These are phyloP conservation scores for Coilia nasus DNA, from an alignment of 2,797 vertebrate genomes.

Conservation along the genomic window DNA sequence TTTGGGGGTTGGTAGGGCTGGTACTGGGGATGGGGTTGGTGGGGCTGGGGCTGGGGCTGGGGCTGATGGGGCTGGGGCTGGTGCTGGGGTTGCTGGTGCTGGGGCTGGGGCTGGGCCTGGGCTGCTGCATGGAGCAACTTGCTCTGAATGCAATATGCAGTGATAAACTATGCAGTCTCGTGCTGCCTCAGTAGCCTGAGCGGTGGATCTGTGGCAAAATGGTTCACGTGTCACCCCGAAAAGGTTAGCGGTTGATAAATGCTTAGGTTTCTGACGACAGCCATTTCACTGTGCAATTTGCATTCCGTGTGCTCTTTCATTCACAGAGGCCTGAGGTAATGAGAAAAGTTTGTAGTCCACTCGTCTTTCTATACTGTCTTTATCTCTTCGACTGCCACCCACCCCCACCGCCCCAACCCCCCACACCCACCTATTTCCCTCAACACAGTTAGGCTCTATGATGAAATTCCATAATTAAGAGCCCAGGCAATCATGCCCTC, in stretches of 20 bases:
- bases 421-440: too few relatives aligned
- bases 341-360: background rate
- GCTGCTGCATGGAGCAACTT: background rate
- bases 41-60: too few relatives aligned
- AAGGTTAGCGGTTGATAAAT: constrained; percentile 18
- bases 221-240: background rate
- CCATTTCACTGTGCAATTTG: background rate
- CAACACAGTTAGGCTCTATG: background rate
- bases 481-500: background rate
- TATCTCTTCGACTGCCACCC: background rate
- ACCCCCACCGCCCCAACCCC: too few relatives aligned
- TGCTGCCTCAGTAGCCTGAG: background rate
- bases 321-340: background rate
- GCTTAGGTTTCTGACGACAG: background rate
- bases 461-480: background rate
- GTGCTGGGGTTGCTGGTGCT: too few relatives aligned
- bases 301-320: background rate
- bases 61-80: too few relatives aligned
- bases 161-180: background rate
- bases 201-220: background rate
- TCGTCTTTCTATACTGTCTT: background rate
- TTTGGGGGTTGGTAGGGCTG: too few relatives aligned
- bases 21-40: too few relatives aligned
- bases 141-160: background rate
- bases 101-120: background rate